These are phyloP conservation scores for Boloria selene DNA, from an alignment of 2,888 invertebrate species.

Conservation along the genomic window DNA sequence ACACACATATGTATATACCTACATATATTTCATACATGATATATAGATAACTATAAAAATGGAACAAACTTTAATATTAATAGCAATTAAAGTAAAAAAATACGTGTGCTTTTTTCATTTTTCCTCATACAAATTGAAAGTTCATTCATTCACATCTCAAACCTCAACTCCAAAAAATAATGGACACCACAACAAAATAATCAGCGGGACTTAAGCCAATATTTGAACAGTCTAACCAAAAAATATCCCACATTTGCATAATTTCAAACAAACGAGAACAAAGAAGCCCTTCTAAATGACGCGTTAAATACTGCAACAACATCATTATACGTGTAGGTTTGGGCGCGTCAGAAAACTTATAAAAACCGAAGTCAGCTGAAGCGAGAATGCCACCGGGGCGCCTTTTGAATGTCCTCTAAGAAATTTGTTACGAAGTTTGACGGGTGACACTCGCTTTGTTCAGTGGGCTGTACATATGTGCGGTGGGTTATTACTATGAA, in stretches of 20 bases:
- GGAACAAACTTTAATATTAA: too few species aligned
- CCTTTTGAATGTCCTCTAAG: constrained; percentile 65
- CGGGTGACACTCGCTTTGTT: constrained; percentile 56
- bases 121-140: too few species aligned
- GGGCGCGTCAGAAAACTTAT: neutral
- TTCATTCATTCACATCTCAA: too few species aligned
- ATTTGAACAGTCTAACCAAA: constrained; percentile 13
- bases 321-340: constrained; percentile 65
- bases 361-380: neutral
- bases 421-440: constrained; percentile 72
- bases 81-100: too few species aligned
- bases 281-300: constrained; percentile 72
- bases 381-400: constrained; percentile 57
- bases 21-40: too few species aligned
- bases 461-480: constrained; percentile 46
- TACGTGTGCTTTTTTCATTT: too few species aligned
- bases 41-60: too few species aligned
- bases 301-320: constrained; percentile 73
- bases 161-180: too few species aligned
- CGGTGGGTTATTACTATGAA: constrained; percentile 58
- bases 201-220: constrained; percentile 4
- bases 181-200: constrained; percentile 4
- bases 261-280: constrained; percentile 44
- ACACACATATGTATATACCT: too few species aligned
- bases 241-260: constrained; percentile 50